These are phyloP conservation scores for Patella pellucida DNA, from an alignment of 2,888 invertebrate genomes.

Conservation along the genomic window DNA sequence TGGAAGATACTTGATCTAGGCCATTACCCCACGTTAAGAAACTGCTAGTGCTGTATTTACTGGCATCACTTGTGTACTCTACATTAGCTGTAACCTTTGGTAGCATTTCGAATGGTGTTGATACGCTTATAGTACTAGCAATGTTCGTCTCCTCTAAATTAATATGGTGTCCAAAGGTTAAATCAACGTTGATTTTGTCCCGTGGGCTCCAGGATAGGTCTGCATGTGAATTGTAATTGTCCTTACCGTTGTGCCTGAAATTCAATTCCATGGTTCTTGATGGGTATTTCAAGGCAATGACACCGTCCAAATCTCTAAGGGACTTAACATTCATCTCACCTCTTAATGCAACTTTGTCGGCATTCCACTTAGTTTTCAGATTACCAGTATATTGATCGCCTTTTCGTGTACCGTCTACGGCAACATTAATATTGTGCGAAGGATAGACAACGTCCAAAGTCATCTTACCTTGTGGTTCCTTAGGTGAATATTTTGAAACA, in stretches of 20 bases:
- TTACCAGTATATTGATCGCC: slow-evolving; percentile 34
- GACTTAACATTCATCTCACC: slow-evolving; percentile 34
- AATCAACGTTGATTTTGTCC: slow-evolving; percentile 38
- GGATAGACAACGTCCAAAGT: slow-evolving; percentile 41
- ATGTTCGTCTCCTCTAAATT: slow-evolving; percentile 17
- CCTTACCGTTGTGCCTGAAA: slow-evolving; percentile 36
- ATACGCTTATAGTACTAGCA: slow-evolving; percentile 34
- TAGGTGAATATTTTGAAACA: slow-evolving; percentile 31
- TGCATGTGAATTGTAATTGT: slow-evolving; percentile 38
- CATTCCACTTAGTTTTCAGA: slow-evolving; percentile 51
- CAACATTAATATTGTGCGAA: slow-evolving; percentile 41
- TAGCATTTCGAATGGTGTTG: slow-evolving; percentile 34
- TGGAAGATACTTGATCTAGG: slow-evolving; percentile 40
- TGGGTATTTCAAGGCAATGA: slow-evolving; percentile 38
- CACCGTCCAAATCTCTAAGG: slow-evolving; percentile 33
- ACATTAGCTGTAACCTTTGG: slow-evolving; percentile 31
- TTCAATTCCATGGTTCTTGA: slow-evolving; percentile 33
- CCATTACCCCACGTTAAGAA: slow-evolving; percentile 45
- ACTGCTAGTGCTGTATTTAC: slow-evolving; percentile 35
- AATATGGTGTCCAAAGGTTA: slow-evolving; percentile 30
- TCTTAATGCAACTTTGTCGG: slow-evolving; percentile 39
- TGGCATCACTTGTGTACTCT: slow-evolving; percentile 32
- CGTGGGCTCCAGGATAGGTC: slow-evolving; percentile 39
- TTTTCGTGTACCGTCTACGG: slow-evolving; percentile 35
- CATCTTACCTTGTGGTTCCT: slow-evolving; percentile 33